phyloP scores from a whole-genome alignment of 1,140 invertebrate genomes.

The Magallana angulata region DNA sequence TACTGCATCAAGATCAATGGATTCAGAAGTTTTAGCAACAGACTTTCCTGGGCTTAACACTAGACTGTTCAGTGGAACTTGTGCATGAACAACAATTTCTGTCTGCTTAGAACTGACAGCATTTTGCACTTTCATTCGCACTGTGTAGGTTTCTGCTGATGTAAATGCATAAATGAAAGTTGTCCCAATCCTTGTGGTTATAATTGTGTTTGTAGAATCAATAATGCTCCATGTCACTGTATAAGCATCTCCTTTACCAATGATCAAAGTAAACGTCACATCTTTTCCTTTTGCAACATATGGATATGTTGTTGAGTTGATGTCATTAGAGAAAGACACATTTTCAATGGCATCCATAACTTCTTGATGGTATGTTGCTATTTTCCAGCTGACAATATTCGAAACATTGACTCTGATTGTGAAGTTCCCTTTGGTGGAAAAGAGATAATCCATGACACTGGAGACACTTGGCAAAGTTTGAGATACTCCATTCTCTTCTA shows the following conservation, averaged over 20 bases:
- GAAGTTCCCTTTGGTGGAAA: constrained; percentile 40
- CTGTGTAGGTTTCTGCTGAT: constrained; percentile 50
- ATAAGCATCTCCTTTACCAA: constrained; percentile 52
- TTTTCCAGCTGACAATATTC: constrained; percentile 54
- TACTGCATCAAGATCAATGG: constrained; percentile 47
- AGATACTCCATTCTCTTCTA: constrained; percentile 44
- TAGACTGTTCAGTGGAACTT: constrained; percentile 53
- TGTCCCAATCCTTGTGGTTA: constrained; percentile 10
- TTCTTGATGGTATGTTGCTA: constrained; percentile 18
- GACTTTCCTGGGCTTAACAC: constrained; percentile 50
- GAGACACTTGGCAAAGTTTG: constrained; percentile 7
- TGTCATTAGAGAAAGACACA: not conserved
- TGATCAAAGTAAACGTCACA: constrained; percentile 38
- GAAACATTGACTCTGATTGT: constrained; percentile 42
- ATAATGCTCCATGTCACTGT: constrained; percentile 42
- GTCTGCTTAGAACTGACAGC: constrained; percentile 53
- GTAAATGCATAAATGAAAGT: constrained; percentile 47
- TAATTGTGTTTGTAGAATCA: not conserved
- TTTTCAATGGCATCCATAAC: constrained; percentile 50
- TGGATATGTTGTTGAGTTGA: constrained; percentile 41
- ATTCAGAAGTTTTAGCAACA: constrained; percentile 27
- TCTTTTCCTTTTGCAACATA: constrained; percentile 42
- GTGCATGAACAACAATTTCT: constrained; percentile 46
- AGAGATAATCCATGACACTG: not conserved
- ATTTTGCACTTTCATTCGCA: constrained; percentile 58